These are phyloP conservation scores for Mya arenaria DNA, from an alignment of 1,140 invertebrate genomes.

Conservation along the genomic window DNA sequence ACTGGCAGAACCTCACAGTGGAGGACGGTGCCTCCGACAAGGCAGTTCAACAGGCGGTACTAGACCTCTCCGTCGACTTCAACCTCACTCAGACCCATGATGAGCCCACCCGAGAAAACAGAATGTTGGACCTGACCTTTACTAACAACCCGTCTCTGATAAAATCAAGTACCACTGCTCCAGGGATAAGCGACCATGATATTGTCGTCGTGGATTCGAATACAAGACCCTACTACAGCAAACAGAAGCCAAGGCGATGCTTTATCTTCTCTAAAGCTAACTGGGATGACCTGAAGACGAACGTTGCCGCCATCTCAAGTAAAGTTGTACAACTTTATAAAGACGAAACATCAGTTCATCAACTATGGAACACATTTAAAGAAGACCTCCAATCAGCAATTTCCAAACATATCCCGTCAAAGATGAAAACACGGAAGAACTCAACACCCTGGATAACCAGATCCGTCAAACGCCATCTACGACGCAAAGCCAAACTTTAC, in stretches of 20 bases:
- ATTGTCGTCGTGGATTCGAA: neutral
- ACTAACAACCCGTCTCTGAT: slow-evolving; percentile 21
- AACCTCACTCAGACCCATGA: slow-evolving; percentile 12
- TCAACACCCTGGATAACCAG: slow-evolving; percentile 7
- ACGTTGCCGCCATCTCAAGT: neutral
- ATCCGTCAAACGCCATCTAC: neutral
- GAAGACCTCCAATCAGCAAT: neutral
- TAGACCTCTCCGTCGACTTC: slow-evolving; percentile 14
- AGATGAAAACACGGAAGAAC: slow-evolving; percentile 1
- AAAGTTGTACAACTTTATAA: neutral
- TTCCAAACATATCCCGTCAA: neutral
- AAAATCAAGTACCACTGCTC: neutral
- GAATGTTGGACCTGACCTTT: slow-evolving; percentile 24
- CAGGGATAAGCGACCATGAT: neutral
- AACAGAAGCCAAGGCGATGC: neutral
- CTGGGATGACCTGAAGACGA: neutral
- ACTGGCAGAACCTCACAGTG: slow-evolving; percentile 14
- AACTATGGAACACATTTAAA: slow-evolving; percentile 1
- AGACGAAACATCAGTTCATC: neutral
- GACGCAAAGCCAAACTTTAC: neutral
- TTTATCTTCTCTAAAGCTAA: slow-evolving; percentile 29
- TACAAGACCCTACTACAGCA: neutral
- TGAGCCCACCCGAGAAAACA: slow-evolving; percentile 31
- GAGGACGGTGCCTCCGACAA: neutral
- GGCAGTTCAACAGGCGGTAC: slow-evolving; percentile 1